A percentile compares a stretch with the other conserved stretches of the same genome.
These are phyloP conservation scores for Tyto alba DNA, from an alignment of 2,113 vertebrate genomes.

Conservation along the genomic window DNA sequence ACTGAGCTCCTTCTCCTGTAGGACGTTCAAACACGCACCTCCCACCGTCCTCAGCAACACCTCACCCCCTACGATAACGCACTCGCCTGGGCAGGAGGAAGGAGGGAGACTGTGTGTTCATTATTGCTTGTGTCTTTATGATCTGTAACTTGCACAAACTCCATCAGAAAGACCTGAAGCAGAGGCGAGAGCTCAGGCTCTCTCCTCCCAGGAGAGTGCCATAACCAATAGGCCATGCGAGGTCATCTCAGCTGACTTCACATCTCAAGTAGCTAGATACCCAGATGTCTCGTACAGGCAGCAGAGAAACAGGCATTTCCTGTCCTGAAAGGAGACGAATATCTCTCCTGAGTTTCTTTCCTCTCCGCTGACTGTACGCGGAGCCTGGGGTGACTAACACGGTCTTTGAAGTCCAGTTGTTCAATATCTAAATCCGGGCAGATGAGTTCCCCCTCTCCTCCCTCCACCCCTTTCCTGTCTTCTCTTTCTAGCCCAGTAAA, in stretches of 20 bases:
- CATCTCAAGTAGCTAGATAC: background rate
- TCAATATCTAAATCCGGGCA: background rate
- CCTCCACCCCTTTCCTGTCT: background rate
- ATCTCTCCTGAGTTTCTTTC: background rate
- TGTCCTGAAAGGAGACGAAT: slow-evolving; percentile 12
- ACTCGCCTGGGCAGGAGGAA: background rate
- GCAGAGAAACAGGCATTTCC: slow-evolving; percentile 26
- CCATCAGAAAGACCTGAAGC: background rate
- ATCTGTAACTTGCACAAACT: background rate
- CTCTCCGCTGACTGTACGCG: background rate
- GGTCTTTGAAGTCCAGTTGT: slow-evolving; percentile 31
- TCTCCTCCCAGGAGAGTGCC: background rate
- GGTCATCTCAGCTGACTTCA: background rate
- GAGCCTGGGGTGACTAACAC: background rate
- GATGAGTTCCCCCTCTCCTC: background rate
- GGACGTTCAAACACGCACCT: fast-evolving
- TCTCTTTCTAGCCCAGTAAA: background rate
- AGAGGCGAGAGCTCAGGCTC: background rate
- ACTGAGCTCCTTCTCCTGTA: background rate
- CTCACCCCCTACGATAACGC: background rate
- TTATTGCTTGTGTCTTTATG: background rate
- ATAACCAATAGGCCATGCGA: background rate
- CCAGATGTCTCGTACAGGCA: background rate
- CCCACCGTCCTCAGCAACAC: background rate
- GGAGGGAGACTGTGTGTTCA: background rate